Base-by-base conservation (phyloP, 2,888 invertebrate genomes). In the Clunio marinus region DNA sequence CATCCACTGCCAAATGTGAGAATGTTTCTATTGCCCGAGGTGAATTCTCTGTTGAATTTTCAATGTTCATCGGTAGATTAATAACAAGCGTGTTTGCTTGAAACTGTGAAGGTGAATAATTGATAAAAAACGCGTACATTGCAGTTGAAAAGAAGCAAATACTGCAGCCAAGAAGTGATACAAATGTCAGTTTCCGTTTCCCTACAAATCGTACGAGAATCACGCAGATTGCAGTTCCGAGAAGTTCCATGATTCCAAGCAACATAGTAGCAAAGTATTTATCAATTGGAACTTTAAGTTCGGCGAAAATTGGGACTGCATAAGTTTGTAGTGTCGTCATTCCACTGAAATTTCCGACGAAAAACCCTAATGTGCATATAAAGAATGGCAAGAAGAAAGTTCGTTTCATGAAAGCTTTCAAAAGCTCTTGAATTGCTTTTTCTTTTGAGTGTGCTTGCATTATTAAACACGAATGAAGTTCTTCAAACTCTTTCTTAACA, bases 221-320 rank as follows among this genome's bases (percentile, higher is more conserved):
- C 0, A 89, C 87, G 72, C 89, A 89, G 4, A 84, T 71, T 2
- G 84, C 75, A 0, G 87, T 84, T 0, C 89, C 89, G 0, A 86
- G 69, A 63, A 91, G 79, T 77, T 91, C 88, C 1, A 86, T 83
- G 10, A 86, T 76, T 0, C 90, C 91, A 25, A 91, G 78, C 27
- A 88, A 78, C 41, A 89, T 82, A 0, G 91, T 88, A 0, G 90
- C 89, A 70, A 86, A 84, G 77, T 89, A 90, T 74, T 87, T 86
- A 74, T 90, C 85, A 70, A 91, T 83, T 0, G 91, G 90, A 0
- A 88, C 85, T 59, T 87, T 83, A 24, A 91, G 75, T 69, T 83
- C 82, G 60, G 84, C 83, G 74, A 91, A 91, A 73, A 91, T 88
- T 70, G 81, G 83, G 2, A 91, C 88, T 17, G 89, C 87, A 73